These are phyloP conservation scores for Clarias macrocephalus DNA, from an alignment of 2,113 vertebrate genomes.

Conservation along the genomic window DNA sequence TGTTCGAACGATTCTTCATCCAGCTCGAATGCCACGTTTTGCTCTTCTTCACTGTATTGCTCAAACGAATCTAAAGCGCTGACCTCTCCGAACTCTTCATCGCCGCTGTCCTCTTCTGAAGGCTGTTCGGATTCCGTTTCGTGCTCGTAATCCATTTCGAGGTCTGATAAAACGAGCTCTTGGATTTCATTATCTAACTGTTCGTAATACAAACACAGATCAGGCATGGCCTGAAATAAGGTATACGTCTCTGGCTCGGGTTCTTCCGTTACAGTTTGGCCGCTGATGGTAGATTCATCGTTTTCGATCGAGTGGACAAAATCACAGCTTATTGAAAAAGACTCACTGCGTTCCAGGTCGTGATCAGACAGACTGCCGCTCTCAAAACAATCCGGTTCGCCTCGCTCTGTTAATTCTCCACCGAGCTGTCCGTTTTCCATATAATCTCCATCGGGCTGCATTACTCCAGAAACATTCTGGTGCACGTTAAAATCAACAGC, in stretches of 20 bases:
- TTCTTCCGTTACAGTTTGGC: slow-evolving; percentile 31
- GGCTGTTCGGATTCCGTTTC: slow-evolving; percentile 47
- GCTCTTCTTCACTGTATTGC: slow-evolving; percentile 55
- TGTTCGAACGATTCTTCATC: slow-evolving; percentile 48
- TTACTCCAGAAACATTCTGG: slow-evolving; percentile 44
- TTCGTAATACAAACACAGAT: slow-evolving; percentile 58
- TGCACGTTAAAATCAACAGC: slow-evolving; percentile 58
- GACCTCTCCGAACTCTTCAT: slow-evolving; percentile 24
- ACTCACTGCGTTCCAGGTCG: slow-evolving; percentile 65
- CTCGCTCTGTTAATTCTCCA: slow-evolving; percentile 44
- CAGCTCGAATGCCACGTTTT: slow-evolving; percentile 53
- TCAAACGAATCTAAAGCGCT: slow-evolving; percentile 53
- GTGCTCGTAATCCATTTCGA: slow-evolving; percentile 56
- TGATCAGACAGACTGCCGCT: slow-evolving; percentile 63
- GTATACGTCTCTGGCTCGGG: slow-evolving; percentile 17
- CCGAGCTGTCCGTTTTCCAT: slow-evolving; percentile 43
- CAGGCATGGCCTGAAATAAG: slow-evolving; percentile 26
- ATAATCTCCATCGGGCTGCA: slow-evolving; percentile 51
- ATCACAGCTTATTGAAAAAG: slow-evolving; percentile 50
- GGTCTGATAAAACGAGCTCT: slow-evolving; percentile 54
- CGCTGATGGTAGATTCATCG: slow-evolving; percentile 28
- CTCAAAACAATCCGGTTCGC: slow-evolving; percentile 54
- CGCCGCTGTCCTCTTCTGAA: slow-evolving; percentile 1
- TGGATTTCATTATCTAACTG: slow-evolving; percentile 56
- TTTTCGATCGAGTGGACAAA: slow-evolving; percentile 41